Conservation (phyloP, 2,113 vertebrate genomes). For the Oncorhynchus tshawytscha region DNA sequence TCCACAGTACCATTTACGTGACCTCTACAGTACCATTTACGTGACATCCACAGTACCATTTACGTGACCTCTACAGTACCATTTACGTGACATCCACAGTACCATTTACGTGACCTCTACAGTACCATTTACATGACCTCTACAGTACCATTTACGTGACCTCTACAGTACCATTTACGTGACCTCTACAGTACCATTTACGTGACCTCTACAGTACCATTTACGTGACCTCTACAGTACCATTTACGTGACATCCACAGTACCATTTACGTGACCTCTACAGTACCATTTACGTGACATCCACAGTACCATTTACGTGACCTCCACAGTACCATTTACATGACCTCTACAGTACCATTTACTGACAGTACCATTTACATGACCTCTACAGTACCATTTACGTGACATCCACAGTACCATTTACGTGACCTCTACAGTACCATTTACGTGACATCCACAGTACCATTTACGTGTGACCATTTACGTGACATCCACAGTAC, state of each 20-base stretch:
- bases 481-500: too few species aligned
- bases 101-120: conserved; percentile 47
- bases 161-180: neutral
- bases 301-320: conserved; percentile 9
- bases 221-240: conserved; percentile 56
- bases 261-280: conserved; percentile 45
- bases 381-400: conserved; percentile 57
- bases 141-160: conserved; percentile 33
- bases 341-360: conserved; percentile 57
- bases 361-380: conserved; percentile 45
- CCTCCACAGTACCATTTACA: conserved; percentile 49
- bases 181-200: conserved; percentile 55
- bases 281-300: conserved; percentile 21
- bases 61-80: conserved; percentile 56
- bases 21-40: conserved; percentile 52
- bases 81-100: too few species aligned
- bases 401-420: too few species aligned
- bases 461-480: too few species aligned
- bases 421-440: too few species aligned
- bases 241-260: too few species aligned
- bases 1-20: conserved; percentile 49
- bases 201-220: conserved; percentile 56
- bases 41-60: too few species aligned
- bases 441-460: too few species aligned
- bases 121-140: conserved; percentile 50